Conservation (phyloP, 2,113 vertebrate genomes). For the Glareola pratincola region DNA sequence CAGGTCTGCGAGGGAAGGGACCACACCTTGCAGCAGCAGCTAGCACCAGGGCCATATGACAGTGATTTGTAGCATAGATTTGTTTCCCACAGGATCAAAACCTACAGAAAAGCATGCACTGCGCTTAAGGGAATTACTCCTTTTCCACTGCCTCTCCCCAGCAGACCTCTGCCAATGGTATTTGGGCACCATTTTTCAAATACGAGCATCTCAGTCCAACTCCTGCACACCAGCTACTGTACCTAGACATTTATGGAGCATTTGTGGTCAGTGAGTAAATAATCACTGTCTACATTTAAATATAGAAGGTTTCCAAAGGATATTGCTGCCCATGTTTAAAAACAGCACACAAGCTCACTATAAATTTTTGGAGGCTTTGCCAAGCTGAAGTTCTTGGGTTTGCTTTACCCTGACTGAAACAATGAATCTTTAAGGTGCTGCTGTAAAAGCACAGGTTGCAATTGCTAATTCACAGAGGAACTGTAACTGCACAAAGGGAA, state of each 20-base stretch:
- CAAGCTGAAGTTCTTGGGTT: not conserved
- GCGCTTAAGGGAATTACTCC: not conserved
- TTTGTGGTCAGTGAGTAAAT: conserved; percentile 3
- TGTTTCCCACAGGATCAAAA: not conserved
- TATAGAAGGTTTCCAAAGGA: not conserved
- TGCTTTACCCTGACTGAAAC: not conserved
- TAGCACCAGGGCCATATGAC: not conserved
- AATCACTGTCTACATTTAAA: not conserved
- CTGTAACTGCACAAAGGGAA: not conserved
- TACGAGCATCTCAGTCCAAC: not conserved
- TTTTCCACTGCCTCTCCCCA: not conserved
- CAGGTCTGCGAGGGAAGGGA: rapidly evolving
- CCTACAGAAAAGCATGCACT: not conserved
- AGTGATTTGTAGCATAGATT: not conserved
- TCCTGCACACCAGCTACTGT: not conserved
- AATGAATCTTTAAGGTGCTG: not conserved
- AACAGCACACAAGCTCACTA: not conserved
- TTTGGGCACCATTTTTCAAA: not conserved
- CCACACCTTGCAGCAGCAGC: not conserved
- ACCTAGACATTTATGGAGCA: not conserved
- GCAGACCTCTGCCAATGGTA: not conserved
- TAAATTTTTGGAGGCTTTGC: not conserved
- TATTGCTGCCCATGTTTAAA: not conserved
- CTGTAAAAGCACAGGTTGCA: not conserved
- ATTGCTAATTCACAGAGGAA: not conserved